phyloP scores from a whole-genome alignment of 1,140 invertebrate species.

The Monomorium pharaonis region DNA sequence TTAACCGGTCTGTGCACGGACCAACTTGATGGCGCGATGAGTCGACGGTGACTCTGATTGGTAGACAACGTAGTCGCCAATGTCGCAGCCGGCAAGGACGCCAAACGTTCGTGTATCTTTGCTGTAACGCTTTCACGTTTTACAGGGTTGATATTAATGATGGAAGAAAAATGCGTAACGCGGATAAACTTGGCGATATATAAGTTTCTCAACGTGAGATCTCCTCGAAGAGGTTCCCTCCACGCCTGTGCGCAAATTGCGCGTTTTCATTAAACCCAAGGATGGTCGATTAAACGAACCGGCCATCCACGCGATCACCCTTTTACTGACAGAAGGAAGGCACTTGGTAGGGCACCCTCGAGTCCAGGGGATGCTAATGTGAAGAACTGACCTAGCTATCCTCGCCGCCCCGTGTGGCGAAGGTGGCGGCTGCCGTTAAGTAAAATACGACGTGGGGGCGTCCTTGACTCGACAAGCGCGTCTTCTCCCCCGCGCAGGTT shows the following conservation, averaged over 20 bases:
- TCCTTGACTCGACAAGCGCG: conserved; percentile 62
- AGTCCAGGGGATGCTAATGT: conserved; percentile 59
- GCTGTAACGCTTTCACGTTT: background rate
- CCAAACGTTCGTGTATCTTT: background rate
- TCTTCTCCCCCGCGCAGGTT: conserved; percentile 15
- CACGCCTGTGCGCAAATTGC: background rate
- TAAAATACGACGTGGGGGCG: conserved; percentile 69
- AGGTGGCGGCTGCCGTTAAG: conserved; percentile 59
- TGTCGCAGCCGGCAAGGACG: background rate
- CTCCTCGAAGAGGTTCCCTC: background rate
- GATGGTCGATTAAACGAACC: conserved; percentile 1
- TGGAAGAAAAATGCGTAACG: background rate
- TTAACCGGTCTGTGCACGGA: conserved; percentile 18
- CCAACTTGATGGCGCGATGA: background rate
- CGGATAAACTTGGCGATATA: background rate
- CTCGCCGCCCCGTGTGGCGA: conserved; percentile 44
- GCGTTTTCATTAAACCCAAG: background rate
- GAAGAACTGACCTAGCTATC: conserved; percentile 70
- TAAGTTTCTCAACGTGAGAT: background rate
- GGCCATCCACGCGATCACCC: background rate
- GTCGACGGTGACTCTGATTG: conserved; percentile 3
- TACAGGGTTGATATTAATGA: background rate
- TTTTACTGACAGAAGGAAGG: background rate
- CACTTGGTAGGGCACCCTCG: conserved; percentile 28
- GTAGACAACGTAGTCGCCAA: background rate